Percentiles rank a stretch among this genome's conserved stretches.
These are phyloP conservation scores for Microcebus ravelobensis DNA, from an alignment of 2,113 vertebrate genomes.

Conservation along the genomic window DNA sequence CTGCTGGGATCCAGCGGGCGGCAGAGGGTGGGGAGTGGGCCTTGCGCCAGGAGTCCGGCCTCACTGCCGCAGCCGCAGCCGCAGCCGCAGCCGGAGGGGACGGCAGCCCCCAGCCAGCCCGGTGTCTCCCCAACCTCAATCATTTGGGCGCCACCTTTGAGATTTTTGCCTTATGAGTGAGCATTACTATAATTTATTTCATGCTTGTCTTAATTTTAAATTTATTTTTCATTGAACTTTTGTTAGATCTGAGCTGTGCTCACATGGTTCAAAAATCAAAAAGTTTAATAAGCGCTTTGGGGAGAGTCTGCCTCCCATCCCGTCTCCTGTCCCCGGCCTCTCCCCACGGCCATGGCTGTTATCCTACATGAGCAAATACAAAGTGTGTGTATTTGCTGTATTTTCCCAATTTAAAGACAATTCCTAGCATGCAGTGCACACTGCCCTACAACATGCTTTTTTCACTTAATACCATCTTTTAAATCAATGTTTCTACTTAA, in stretches of 20 bases:
- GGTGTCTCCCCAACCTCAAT: not conserved
- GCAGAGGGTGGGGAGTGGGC: not conserved
- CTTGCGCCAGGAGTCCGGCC: not conserved
- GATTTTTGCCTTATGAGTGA: constrained; percentile 22
- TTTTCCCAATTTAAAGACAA: not conserved
- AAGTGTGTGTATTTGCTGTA: not conserved
- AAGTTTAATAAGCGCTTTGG: constrained; percentile 24
- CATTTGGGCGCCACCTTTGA: constrained; percentile 30
- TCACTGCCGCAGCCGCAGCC: not conserved
- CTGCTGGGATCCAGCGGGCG: not conserved
- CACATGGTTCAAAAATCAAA: constrained; percentile 75
- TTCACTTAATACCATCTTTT: not conserved
- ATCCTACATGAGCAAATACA: not conserved
- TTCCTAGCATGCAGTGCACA: not conserved
- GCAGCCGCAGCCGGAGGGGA: not conserved
- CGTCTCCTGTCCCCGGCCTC: not conserved
- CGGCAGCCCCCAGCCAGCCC: not conserved
- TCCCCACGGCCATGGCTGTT: accelerated
- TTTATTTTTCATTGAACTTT: constrained; percentile 69
- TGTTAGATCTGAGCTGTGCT: constrained; percentile 15
- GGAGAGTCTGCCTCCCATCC: not conserved
- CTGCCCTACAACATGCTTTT: not conserved
- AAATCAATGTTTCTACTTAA: not conserved
- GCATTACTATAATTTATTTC: constrained; percentile 48
- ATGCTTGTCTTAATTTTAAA: constrained; percentile 75